Evolutionary conservation across 2,113 vertebrate genomes (phyloP).

Genomic region (Leptosomus discolor): DNA sequence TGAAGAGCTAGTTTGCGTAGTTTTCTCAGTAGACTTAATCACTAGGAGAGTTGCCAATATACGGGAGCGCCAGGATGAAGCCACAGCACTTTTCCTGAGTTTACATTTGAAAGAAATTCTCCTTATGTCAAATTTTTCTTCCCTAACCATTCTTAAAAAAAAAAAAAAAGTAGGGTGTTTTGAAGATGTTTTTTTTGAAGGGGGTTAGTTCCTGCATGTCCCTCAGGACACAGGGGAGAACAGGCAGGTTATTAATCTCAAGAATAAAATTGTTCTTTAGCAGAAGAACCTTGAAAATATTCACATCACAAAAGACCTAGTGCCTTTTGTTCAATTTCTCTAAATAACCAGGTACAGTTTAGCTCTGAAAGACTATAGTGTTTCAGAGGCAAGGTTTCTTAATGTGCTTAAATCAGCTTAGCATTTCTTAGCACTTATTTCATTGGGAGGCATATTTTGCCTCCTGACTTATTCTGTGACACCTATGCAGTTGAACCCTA

Average conservation of each 20-base stretch:
- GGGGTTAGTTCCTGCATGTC: background rate
- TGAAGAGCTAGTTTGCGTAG: background rate
- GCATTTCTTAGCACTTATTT: background rate
- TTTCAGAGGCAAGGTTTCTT: background rate
- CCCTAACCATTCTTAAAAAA: background rate
- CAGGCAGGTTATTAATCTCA: background rate
- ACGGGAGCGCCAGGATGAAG: background rate
- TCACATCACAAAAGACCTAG: accelerated
- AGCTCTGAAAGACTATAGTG: background rate
- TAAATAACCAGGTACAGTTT: background rate
- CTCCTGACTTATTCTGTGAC: background rate
- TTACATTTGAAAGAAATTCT: background rate
- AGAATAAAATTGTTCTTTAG: background rate
- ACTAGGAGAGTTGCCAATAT: background rate
- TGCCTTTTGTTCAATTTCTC: background rate
- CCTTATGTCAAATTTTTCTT: background rate
- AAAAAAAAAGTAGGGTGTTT: background rate
- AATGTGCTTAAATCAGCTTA: background rate
- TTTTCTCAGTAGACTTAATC: background rate
- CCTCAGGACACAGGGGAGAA: background rate
- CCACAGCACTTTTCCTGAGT: background rate
- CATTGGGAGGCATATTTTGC: background rate
- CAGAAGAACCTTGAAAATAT: background rate
- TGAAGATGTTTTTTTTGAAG: background rate
- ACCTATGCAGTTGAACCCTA: background rate